These are phyloP conservation scores for Parazoanthus swiftii DNA, from an alignment of 92 coral and sea anemone genomes.

Conservation along the genomic window DNA sequence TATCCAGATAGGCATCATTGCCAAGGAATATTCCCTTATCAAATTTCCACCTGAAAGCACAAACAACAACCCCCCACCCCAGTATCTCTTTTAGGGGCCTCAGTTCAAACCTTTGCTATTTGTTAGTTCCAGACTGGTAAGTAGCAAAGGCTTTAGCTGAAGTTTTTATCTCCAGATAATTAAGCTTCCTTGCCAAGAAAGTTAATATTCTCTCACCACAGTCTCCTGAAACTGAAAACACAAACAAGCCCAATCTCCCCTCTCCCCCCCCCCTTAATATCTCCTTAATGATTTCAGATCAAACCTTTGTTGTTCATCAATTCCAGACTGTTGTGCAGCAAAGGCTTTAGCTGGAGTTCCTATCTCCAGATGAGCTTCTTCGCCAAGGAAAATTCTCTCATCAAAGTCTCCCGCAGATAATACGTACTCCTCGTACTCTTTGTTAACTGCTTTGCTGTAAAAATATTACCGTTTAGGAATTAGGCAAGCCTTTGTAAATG, in stretches of 20 bases:
- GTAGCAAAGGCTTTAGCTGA: too few species aligned
- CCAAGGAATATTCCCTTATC: not conserved
- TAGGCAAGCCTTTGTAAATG: not conserved
- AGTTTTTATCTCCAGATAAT: too few species aligned
- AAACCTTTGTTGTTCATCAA: slow-evolving; percentile 79
- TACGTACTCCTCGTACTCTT: slow-evolving; percentile 92
- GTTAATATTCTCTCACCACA: too few species aligned
- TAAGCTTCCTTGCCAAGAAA: too few species aligned
- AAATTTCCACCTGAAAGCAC: too few species aligned
- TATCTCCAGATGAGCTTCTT: slow-evolving; percentile 88
- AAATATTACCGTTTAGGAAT: not conserved
- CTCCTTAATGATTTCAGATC: not conserved
- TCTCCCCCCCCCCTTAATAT: not conserved
- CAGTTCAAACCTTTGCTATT: too few species aligned
- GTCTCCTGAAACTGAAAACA: too few species aligned
- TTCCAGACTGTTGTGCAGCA: slow-evolving; percentile 60
- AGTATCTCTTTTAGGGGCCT: too few species aligned
- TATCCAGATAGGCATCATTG: not conserved
- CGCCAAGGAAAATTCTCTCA: slow-evolving; percentile 91
- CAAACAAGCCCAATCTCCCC: too few species aligned
- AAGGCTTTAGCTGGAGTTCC: slow-evolving; percentile 94
- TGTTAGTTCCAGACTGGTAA: too few species aligned
- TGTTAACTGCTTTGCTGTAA: slow-evolving; percentile 69
- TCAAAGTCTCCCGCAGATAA: slow-evolving; percentile 98
- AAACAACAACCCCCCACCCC: too few species aligned